A percentile compares a stretch with the other conserved stretches of the same genome.
These are phyloP conservation scores for Siniperca undulata DNA, from an alignment of 2,797 vertebrate species.

Conservation along the genomic window DNA sequence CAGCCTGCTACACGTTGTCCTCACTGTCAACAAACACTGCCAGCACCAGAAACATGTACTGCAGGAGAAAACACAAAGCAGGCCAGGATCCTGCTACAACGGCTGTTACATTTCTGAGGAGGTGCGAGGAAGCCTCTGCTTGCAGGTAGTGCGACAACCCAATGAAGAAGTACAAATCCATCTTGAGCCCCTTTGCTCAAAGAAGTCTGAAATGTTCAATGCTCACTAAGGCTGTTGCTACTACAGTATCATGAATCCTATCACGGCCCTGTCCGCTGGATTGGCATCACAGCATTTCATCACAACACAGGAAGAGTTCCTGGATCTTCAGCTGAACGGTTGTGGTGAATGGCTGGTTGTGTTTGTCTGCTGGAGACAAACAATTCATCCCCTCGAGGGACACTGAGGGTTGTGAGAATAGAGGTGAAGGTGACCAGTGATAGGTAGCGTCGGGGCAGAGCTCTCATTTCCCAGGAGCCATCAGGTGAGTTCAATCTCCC, in stretches of 20 bases:
- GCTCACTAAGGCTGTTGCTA: neutral
- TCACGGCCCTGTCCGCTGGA: neutral
- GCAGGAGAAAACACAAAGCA: neutral
- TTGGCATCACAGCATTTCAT: too few species aligned
- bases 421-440: constrained; percentile 35
- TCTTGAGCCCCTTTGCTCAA: neutral
- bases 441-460: constrained; percentile 5
- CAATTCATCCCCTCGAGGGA: constrained; percentile 30
- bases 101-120: constrained; percentile 4
- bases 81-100: neutral
- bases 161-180: neutral
- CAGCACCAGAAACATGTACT: neutral
- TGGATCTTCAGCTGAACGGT: constrained; percentile 14
- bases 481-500: constrained; percentile 30
- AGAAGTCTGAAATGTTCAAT: constrained; percentile 6
- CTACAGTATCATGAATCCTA: neutral
- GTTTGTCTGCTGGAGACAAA: constrained; percentile 31
- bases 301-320: too few species aligned
- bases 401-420: constrained; percentile 3
- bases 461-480: constrained; percentile 38
- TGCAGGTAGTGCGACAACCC: constrained; percentile 1
- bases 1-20: neutral
- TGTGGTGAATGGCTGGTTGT: constrained; percentile 7
- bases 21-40: neutral
- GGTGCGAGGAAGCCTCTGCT: neutral